Conservation (phyloP, 2,888 invertebrate genomes). For the Autographa gamma region DNA sequence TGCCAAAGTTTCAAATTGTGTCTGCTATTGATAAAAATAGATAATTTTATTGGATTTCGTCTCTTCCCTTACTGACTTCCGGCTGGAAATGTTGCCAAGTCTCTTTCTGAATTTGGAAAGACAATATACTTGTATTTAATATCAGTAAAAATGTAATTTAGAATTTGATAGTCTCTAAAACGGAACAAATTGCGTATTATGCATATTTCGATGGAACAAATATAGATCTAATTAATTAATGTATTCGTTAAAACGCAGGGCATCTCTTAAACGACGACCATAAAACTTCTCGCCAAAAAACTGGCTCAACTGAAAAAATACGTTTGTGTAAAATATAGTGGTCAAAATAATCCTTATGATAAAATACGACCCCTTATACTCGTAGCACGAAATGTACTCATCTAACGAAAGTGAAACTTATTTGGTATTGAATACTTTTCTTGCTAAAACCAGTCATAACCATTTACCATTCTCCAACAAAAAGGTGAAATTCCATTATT, state of each 20-base stretch:
- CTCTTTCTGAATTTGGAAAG: conserved; percentile 25
- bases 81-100: conserved; percentile 45
- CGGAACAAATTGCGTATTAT: not conserved
- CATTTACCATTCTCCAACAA: conserved; percentile 48
- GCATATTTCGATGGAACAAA: too few species aligned
- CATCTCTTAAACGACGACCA: not conserved
- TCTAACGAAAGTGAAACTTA: conserved; percentile 20
- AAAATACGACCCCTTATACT: not conserved
- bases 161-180: conserved; percentile 12
- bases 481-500: conserved; percentile 47
- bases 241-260: too few species aligned
- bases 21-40: conserved; percentile 48
- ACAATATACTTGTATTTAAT: conserved; percentile 1
- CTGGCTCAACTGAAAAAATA: not conserved
- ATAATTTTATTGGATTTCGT: conserved; percentile 43
- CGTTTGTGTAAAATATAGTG: not conserved
- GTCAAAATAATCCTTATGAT: not conserved
- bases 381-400: not conserved
- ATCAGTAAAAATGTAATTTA: not conserved
- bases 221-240: too few species aligned
- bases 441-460: conserved; percentile 28
- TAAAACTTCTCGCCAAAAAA: not conserved
- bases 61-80: conserved; percentile 39
- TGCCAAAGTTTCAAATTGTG: conserved; percentile 44
- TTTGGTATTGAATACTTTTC: conserved; percentile 14